Evolutionary conservation across 2,797 vertebrate genomes (phyloP).

Genomic region (Apogon hyalosoma): DNA sequence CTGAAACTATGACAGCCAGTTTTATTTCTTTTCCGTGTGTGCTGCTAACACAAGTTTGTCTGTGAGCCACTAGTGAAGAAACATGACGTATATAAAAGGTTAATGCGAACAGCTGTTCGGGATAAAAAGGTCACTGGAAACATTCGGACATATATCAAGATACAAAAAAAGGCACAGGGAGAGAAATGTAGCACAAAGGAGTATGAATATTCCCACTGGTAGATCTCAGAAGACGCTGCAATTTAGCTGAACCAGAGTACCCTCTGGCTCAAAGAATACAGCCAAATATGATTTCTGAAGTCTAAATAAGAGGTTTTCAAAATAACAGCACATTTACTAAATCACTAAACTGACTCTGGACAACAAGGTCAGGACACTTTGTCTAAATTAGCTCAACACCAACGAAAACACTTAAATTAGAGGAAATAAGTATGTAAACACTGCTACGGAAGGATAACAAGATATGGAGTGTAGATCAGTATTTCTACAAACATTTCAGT

Average conservation of each 20-base stretch:
- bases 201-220: slow-evolving; percentile 37
- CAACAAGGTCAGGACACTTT: slow-evolving; percentile 5
- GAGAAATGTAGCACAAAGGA: slow-evolving; percentile 30
- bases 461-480: slow-evolving; percentile 20
- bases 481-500: slow-evolving; percentile 21
- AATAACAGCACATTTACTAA: slow-evolving; percentile 8
- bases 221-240: slow-evolving; percentile 28
- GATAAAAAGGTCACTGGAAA: slow-evolving; percentile 78
- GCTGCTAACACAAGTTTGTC: slow-evolving; percentile 50
- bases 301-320: slow-evolving; percentile 19
- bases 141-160: slow-evolving; percentile 60
- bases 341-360: slow-evolving; percentile 7
- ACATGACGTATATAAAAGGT: slow-evolving; percentile 76
- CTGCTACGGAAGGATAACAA: background rate
- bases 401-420: background rate
- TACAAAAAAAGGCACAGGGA: slow-evolving; percentile 17
- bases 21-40: slow-evolving; percentile 47
- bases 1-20: slow-evolving; percentile 60
- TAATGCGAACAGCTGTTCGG: slow-evolving; percentile 70
- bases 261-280: slow-evolving; percentile 19
- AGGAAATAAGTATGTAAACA: slow-evolving; percentile 15
- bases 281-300: slow-evolving; percentile 8
- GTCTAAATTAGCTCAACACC: slow-evolving; percentile 3
- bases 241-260: slow-evolving; percentile 16
- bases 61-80: slow-evolving; percentile 69